Percentiles rank a stretch among this genome's conserved stretches.
phyloP scores from a whole-genome alignment of 2,113 vertebrate genomes.

The Caranx melampygus region DNA sequence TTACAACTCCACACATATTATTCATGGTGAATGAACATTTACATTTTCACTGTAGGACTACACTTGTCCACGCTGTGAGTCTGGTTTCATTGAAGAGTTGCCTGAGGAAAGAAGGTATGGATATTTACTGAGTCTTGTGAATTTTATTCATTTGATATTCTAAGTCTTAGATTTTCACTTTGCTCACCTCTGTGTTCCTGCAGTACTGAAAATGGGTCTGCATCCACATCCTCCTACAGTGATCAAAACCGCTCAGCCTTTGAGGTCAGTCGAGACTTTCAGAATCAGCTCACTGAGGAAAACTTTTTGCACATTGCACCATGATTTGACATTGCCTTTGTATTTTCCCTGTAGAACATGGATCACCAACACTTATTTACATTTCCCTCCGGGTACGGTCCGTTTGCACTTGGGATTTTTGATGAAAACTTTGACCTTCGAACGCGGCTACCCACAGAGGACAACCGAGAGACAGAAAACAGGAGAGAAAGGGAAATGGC shows the following conservation, averaged over 20 bases:
- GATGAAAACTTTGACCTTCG: slow-evolving; percentile 93
- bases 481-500: slow-evolving; percentile 90
- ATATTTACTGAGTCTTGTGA: not conserved
- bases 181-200: slow-evolving; percentile 38
- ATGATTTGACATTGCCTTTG: slow-evolving; percentile 40
- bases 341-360: slow-evolving; percentile 81
- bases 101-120: slow-evolving; percentile 89
- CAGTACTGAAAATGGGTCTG: slow-evolving; percentile 88
- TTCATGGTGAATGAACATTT: not conserved
- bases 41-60: slow-evolving; percentile 86
- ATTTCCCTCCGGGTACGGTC: slow-evolving; percentile 91
- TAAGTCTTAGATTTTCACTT: not conserved
- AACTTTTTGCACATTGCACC: not conserved
- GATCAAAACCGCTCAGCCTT: slow-evolving; percentile 88
- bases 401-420: slow-evolving; percentile 93
- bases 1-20: not conserved
- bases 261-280: slow-evolving; percentile 83
- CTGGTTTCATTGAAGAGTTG: slow-evolving; percentile 97
- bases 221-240: slow-evolving; percentile 83
- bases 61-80: slow-evolving; percentile 93
- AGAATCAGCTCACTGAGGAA: not conserved
- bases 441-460: slow-evolving; percentile 83
- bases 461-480: slow-evolving; percentile 89
- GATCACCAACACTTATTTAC: slow-evolving; percentile 92
- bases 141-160: not conserved